Percentiles rank a stretch among this genome's conserved stretches.
phyloP scores from a whole-genome alignment of 2,888 invertebrate genomes.

The Torymus texanus region DNA sequence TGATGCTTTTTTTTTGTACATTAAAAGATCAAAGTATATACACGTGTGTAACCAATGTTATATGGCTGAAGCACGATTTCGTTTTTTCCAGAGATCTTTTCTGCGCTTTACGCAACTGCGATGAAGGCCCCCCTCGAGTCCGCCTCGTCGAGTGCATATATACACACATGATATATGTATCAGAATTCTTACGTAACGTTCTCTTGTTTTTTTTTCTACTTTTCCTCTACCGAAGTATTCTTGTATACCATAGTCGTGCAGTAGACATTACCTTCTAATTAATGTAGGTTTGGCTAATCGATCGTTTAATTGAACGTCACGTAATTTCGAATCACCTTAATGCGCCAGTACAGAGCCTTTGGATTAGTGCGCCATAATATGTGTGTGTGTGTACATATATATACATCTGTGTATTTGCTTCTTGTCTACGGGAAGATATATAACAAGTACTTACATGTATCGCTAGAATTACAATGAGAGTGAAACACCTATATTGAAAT shows the following conservation, averaged over 20 bases:
- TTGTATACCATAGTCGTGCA: conserved; percentile 14
- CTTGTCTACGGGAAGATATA: conserved; percentile 8
- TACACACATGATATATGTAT: conserved; percentile 5
- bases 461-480: conserved; percentile 48
- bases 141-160: conserved; percentile 30
- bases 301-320: conserved; percentile 30
- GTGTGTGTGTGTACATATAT: conserved; percentile 28
- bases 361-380: conserved; percentile 34
- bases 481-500: conserved; percentile 42
- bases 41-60: conserved; percentile 24
- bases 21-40: conserved; percentile 31
- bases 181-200: conserved; percentile 42
- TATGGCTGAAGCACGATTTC: conserved; percentile 48
- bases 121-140: conserved; percentile 46
- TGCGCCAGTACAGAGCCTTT: conserved; percentile 43
- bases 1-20: conserved; percentile 19
- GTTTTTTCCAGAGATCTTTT: conserved; percentile 52
- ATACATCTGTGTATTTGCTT: conserved; percentile 19
- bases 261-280: conserved; percentile 32
- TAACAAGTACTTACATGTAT: conserved; percentile 33
- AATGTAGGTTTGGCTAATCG: conserved; percentile 38
- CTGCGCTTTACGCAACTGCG: conserved; percentile 54
- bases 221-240: conserved; percentile 22
- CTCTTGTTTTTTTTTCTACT: conserved; percentile 5
- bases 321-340: conserved; percentile 39